A percentile compares a stretch with the other conserved stretches of the same genome.
Conservation (phyloP, 2,797 vertebrate genomes). For the Ctenopoma multispine region DNA sequence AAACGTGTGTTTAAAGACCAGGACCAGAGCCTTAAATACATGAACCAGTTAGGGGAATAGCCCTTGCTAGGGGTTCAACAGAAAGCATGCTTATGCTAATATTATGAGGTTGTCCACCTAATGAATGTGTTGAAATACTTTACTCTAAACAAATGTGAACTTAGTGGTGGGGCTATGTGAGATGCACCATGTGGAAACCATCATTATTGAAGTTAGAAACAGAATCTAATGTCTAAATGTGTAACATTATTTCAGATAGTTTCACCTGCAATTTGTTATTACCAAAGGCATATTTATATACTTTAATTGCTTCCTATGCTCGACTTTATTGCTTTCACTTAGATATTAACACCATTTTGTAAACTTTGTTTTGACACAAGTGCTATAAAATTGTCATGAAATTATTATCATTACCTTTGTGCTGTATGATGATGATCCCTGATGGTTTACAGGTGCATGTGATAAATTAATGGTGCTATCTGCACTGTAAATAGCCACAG, state of each 20-base stretch:
- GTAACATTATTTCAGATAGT: not conserved
- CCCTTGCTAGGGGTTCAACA: not conserved
- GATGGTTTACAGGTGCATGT: constrained; percentile 15
- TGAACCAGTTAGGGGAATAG: not conserved
- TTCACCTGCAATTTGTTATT: not conserved
- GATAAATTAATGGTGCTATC: not conserved
- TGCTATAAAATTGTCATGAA: constrained; percentile 3
- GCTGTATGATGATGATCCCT: not conserved
- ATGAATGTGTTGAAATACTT: too few species aligned
- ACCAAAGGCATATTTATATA: not conserved
- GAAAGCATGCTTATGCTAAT: not conserved
- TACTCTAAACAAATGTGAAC: not conserved
- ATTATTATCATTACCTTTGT: not conserved
- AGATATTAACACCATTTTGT: constrained; percentile 1
- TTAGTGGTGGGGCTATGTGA: not conserved
- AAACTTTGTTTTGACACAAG: constrained; percentile 7
- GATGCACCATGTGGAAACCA: not conserved
- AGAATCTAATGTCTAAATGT: not conserved
- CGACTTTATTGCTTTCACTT: not conserved
- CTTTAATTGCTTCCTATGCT: too few species aligned
- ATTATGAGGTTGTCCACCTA: too few species aligned
- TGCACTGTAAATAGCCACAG: not conserved
- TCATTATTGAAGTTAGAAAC: not conserved
- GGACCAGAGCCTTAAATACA: not conserved
- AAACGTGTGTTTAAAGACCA: not conserved